Conservation (phyloP, 2,888 invertebrate species). For the Pyrgus malvae region DNA sequence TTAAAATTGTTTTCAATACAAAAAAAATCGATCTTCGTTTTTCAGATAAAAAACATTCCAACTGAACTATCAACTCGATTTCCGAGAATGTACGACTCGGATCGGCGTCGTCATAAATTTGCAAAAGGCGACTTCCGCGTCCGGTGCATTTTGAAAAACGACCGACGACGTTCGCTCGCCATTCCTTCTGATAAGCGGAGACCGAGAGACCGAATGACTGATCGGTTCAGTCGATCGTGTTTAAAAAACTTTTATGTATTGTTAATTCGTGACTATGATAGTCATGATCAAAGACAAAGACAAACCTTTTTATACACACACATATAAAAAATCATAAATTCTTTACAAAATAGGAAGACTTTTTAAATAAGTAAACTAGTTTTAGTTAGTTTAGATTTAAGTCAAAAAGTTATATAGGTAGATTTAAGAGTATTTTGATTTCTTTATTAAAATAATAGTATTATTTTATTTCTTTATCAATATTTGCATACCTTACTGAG, state of each 20-base stretch:
- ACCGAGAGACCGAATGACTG: not conserved
- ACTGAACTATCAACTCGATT: slow-evolving; percentile 31
- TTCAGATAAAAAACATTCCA: not conserved
- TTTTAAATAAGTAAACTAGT: too few species aligned
- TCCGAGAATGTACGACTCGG: slow-evolving; percentile 19
- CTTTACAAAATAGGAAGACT: too few species aligned
- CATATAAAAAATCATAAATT: too few species aligned
- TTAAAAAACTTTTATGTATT: not conserved
- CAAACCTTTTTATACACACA: too few species aligned
- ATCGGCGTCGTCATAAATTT: slow-evolving; percentile 6
- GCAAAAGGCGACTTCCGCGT: not conserved
- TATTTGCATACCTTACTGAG: too few species aligned
- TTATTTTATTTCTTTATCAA: too few species aligned
- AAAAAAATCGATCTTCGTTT: not conserved
- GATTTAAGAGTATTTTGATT: too few species aligned
- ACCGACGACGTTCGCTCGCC: not conserved
- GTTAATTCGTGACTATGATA: not conserved
- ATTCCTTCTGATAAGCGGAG: not conserved
- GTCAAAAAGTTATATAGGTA: too few species aligned
- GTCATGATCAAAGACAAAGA: too few species aligned
- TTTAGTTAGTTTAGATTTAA: too few species aligned
- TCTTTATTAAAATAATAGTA: too few species aligned
- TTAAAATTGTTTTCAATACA: too few species aligned
- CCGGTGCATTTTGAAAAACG: not conserved
- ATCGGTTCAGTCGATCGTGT: not conserved